A percentile compares a stretch with the other conserved stretches of the same genome.
Conservation (phyloP, 37 sponge, comb jelly and placozoan species). For the Geodia barretti region DNA sequence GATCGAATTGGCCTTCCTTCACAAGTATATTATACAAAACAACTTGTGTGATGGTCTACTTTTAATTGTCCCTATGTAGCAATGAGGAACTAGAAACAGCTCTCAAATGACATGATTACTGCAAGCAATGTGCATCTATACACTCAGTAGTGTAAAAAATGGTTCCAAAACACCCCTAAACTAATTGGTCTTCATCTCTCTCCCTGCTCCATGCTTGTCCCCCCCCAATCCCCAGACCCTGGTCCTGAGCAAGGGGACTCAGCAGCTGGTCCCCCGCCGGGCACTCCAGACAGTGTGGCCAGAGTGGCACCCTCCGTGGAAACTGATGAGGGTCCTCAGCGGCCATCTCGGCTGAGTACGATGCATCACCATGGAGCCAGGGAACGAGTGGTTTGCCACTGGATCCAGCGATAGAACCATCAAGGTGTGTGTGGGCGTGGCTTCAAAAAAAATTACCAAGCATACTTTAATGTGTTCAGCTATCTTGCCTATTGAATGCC, state of each 20-base stretch:
- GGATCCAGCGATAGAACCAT: constrained; percentile 95
- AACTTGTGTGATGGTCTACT: too few relatives aligned
- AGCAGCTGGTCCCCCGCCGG: constrained; percentile 63
- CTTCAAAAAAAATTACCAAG: too few relatives aligned
- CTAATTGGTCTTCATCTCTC: constrained; percentile 3
- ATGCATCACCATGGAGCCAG: constrained; percentile 91
- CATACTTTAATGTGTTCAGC: background rate
- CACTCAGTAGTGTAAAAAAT: too few relatives aligned
- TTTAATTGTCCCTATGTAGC: too few relatives aligned
- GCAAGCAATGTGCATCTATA: background rate
- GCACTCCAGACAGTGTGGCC: constrained; percentile 76
- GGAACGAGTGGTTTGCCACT: constrained; percentile 98
- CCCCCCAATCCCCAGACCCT: constrained; percentile 15
- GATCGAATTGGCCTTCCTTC: background rate
- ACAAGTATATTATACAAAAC: too few relatives aligned
- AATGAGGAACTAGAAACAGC: too few relatives aligned
- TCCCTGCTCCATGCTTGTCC: background rate
- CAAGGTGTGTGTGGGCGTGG: too few relatives aligned
- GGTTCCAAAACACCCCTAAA: too few relatives aligned
- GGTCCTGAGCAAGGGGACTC: constrained; percentile 59
- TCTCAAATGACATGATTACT: too few relatives aligned
- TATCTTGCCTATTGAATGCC: background rate
- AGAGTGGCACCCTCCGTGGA: constrained; percentile 99
- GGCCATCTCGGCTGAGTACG: constrained; percentile 99
- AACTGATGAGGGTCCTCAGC: constrained; percentile 98